These are phyloP conservation scores for Plumapathes pennacea DNA, from an alignment of 92 coral and sea anemone genomes.

Conservation along the genomic window DNA sequence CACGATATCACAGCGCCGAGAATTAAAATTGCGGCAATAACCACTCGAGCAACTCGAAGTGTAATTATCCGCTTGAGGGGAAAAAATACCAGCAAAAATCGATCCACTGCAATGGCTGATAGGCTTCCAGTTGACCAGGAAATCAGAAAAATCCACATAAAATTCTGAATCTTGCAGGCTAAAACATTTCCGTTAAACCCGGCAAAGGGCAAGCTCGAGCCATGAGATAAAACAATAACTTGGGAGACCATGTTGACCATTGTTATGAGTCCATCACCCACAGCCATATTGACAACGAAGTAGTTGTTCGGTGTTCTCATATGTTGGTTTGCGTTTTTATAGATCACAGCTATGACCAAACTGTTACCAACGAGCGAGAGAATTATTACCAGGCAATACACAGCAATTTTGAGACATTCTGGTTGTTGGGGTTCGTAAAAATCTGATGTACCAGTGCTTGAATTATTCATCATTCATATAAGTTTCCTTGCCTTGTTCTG, in stretches of 20 bases:
- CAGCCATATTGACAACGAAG: conserved; percentile 33
- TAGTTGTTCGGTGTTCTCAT: conserved; percentile 37
- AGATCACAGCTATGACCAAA: conserved; percentile 21
- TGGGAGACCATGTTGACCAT: conserved; percentile 14
- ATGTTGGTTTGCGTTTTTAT: conserved; percentile 31
- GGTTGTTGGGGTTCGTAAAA: too few species aligned
- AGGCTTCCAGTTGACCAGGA: conserved; percentile 21
- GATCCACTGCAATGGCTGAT: conserved; percentile 37
- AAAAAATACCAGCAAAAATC: conserved; percentile 31
- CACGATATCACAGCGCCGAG: conserved; percentile 1
- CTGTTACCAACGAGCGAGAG: conserved; percentile 24
- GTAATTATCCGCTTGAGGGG: conserved; percentile 26
- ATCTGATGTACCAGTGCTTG: too few species aligned
- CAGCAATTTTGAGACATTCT: conserved; percentile 28
- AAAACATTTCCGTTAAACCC: conserved; percentile 9
- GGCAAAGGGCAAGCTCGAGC: conserved; percentile 9
- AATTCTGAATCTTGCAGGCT: conserved; percentile 21
- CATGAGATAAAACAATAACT: conserved; percentile 10
- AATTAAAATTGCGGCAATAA: conserved; percentile 12
- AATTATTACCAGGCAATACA: conserved; percentile 15
- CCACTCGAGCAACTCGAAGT: conserved; percentile 5
- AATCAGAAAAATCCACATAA: conserved; percentile 9
- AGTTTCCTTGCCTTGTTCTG: too few species aligned
- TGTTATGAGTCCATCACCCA: conserved; percentile 27
- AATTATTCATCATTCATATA: too few species aligned